Conservation (phyloP, 2,113 vertebrate species). For the Protobothrops mucrosquamatus region DNA sequence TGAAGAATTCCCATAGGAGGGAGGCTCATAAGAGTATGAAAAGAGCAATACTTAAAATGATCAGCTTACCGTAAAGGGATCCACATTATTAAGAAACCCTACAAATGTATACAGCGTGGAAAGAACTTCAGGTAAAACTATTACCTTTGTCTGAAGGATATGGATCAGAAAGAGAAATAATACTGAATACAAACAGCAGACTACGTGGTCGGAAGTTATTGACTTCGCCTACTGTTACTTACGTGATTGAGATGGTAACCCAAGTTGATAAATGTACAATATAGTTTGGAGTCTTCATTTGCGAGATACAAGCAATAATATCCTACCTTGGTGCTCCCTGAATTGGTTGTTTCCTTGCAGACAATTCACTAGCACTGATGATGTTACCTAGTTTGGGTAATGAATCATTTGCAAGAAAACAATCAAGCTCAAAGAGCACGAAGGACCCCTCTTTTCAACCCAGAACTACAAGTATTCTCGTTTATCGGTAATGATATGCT, state of each 20-base stretch:
- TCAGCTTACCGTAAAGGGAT: not conserved
- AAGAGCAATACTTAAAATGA: not conserved
- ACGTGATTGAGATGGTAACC: not conserved
- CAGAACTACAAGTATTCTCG: not conserved
- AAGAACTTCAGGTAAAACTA: not conserved
- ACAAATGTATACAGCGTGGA: not conserved
- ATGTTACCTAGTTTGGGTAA: not conserved
- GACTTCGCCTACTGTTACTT: not conserved
- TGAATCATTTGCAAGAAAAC: not conserved
- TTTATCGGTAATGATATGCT: not conserved
- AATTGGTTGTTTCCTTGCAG: not conserved
- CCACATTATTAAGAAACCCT: not conserved
- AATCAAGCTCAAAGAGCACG: not conserved
- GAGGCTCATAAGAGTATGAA: not conserved
- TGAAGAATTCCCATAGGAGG: not conserved
- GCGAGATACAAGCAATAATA: not conserved
- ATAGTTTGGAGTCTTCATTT: not conserved
- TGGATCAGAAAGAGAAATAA: not conserved
- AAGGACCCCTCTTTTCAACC: not conserved
- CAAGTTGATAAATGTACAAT: not conserved
- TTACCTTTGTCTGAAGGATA: not conserved
- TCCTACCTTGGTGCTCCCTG: not conserved
- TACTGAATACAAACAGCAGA: not conserved
- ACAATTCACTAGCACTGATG: not conserved
- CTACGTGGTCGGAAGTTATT: not conserved